Base-by-base conservation (phyloP, 2,113 vertebrate genomes). In the Triplophysa dalaica region DNA sequence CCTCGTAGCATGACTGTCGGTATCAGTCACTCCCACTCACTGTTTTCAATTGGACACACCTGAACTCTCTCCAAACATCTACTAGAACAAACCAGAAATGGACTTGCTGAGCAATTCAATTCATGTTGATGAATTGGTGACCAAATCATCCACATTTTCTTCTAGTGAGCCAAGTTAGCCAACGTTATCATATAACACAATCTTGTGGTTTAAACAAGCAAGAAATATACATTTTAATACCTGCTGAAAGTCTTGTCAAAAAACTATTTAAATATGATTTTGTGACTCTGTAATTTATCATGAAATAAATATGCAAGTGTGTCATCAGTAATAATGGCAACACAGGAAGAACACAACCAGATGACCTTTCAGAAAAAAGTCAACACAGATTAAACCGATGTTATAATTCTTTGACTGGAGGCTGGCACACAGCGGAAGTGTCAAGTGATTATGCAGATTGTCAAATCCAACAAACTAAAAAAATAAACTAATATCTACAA, bases 1-100 rank as follows among this genome's bases (percentile, higher is more conserved):
- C 56, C 54, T 61, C 8, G 8, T 24, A 74, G 56, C 13, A 45
- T 74, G 84, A 90, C 90, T 89, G 87, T 88, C 87, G 66, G 60
- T 65, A 78, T 78, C 77, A 56, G 83, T 86, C 85, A 67, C 78
- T 80, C 81, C 66, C 63, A 45, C 80, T 16, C 81, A 4, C 14
- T 62, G 66, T 33, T 16, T 54, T 33, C 56, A 17, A 38, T 41
- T n/a, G 21, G 29, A 48, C 70, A 58, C 69, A 56, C 56, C 56
- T 74, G 38, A 58, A 64, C 45, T 60, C 21, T 21, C 17, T 41
- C 70, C 54, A 73, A 73, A 73, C 70, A 41, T 56, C 2, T 29
- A 72, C 19, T 4, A 58, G 1, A 58, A 72, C 52, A 58, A 72
- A 4, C 50, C 50, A 13, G 33, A 56, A 72, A 8, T 72, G 50